Conservation (phyloP, 2,888 invertebrate species). For the Rutpela maculata region DNA sequence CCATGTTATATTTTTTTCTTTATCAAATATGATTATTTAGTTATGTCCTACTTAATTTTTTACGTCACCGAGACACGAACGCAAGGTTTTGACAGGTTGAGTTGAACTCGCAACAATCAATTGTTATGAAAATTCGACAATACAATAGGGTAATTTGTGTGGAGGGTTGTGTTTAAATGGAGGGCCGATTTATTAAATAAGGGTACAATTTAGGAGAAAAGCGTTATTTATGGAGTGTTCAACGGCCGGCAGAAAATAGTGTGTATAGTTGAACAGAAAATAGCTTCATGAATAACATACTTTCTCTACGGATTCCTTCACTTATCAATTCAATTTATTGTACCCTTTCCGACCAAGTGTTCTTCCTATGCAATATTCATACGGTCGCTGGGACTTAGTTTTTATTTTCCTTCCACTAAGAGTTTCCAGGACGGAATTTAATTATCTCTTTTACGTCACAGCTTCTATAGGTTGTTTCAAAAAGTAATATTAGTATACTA, state of each 20-base stretch:
- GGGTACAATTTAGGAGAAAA: conserved; percentile 1
- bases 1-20: too few species aligned
- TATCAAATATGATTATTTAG: too few species aligned
- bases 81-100: too few species aligned
- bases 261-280: conserved; percentile 9
- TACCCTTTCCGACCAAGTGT: conserved; percentile 7
- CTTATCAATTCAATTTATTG: conserved; percentile 23
- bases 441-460: conserved; percentile 9
- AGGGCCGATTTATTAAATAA: conserved; percentile 10
- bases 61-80: too few species aligned
- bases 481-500: neutral
- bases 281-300: conserved; percentile 15
- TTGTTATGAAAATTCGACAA: neutral
- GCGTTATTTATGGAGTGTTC: conserved; percentile 7
- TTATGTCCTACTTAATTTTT: too few species aligned
- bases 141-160: conserved; percentile 16
- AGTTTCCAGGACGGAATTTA: neutral
- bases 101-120: neutral
- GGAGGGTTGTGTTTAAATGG: neutral
- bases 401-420: conserved; percentile 11
- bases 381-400: conserved; percentile 6
- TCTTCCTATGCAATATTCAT: conserved; percentile 17
- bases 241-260: neutral
- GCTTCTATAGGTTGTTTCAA: neutral
- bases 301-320: neutral